Evolutionary conservation across 2,888 invertebrate species (phyloP), one percentile per base, ranked within the genome.

Genomic region (Melieria picta): DNA sequence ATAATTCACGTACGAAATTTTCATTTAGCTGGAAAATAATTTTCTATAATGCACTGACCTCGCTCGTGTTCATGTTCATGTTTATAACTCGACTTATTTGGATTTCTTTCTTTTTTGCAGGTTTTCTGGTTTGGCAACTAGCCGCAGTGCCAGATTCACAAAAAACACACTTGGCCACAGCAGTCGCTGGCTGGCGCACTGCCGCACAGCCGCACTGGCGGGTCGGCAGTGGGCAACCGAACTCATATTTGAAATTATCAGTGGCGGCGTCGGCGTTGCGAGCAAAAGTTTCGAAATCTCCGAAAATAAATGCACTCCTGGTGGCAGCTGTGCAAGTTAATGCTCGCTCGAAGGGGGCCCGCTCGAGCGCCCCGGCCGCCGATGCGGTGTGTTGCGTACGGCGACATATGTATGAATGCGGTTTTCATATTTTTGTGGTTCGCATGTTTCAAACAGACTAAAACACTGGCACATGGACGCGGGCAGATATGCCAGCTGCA

Each of bases 371-470:
- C 11, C 50, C 11, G 50, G 57, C 48, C 58, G 47, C 52, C 13
- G 47, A 52, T 16, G 57, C 57, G 63, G 42, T 16, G 56, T 16
- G 76, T 77, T 77, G 79, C 78, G 62, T 45, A 62, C 30, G 30
- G 30, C 30, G 30, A 30, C 30, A 30, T 30, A 77, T 77, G 78
- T 82, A 80, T 82, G 78, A 81, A 80, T 82, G 82, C 75, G 82
- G 82, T 81, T 82, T 82, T 78, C 79, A 82, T 82, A 82, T 82
- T 82, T 81, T 81, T 82, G 82, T 79, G 82, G 82, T 82, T 81
- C 80, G 77, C 77, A 80, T 77, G 52, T 77, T 73, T 77, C 74
- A 75, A 63, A 55, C 48, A 63, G 58, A 62, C 56, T 63, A 57
- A 62, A 55, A 46, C 48, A 11, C 43, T n/a, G 55, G 56, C 10